phyloP scores from a whole-genome alignment of 1,140 invertebrate genomes.

The Sarcophaga bullata region DNA sequence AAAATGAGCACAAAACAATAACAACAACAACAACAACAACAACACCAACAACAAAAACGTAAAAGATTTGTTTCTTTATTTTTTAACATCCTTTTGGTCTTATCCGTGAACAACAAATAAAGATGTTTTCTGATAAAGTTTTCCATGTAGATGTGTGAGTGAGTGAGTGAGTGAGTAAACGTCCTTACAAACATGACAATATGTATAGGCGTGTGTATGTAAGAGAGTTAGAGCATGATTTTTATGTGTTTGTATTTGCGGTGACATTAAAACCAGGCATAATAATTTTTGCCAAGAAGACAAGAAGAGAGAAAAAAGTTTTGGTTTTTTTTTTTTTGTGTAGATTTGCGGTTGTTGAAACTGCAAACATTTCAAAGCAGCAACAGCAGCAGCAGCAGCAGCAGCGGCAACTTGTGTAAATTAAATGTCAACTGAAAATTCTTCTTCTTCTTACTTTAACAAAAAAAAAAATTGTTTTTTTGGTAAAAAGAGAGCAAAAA shows the following conservation, averaged over 20 bases:
- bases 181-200: not conserved
- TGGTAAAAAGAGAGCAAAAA: no score
- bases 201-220: not conserved
- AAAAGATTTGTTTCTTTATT: not conserved
- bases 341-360: constrained; percentile 7
- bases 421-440: not conserved
- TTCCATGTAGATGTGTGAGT: not conserved
- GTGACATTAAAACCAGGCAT: constrained; percentile 10
- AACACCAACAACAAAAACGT: no score
- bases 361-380: constrained; percentile 14
- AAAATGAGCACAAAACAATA: not conserved
- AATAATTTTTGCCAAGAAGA: not conserved
- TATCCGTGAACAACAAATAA: constrained; percentile 10
- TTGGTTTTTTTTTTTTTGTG: constrained; percentile 2
- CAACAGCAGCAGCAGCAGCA: no score
- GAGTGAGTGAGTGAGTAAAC: not conserved
- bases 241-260: not conserved
- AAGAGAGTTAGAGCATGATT: not conserved
- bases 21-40: no score
- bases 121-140: not conserved
- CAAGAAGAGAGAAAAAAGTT: not conserved
- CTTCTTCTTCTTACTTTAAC: no score
- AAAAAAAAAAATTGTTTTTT: no score
- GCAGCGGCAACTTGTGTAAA: not conserved
- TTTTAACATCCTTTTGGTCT: not conserved